These are phyloP conservation scores for Dinocampus coccinellae DNA, from an alignment of 2,888 invertebrate genomes.

Conservation along the genomic window DNA sequence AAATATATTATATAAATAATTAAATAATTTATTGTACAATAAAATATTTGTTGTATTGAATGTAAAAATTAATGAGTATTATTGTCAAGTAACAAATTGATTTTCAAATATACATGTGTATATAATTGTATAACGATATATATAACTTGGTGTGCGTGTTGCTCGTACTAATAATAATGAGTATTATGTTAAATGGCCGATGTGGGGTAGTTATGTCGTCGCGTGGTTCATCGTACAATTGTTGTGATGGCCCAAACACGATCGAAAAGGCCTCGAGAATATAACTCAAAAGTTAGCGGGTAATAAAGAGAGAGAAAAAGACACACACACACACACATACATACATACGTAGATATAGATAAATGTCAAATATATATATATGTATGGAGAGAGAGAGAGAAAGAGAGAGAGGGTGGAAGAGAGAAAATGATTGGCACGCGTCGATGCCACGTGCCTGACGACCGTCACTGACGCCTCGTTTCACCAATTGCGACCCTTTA, in stretches of 20 bases:
- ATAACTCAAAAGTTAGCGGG: not conserved
- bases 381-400: not conserved
- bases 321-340: too few relatives aligned
- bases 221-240: slow-evolving; percentile 26
- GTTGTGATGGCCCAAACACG: not conserved
- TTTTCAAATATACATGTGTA: slow-evolving; percentile 24
- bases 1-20: too few relatives aligned
- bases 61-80: slow-evolving; percentile 32
- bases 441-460: slow-evolving; percentile 41
- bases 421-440: slow-evolving; percentile 42
- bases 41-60: not conserved
- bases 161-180: slow-evolving; percentile 42
- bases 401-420: too few relatives aligned
- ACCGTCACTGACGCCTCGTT: slow-evolving; percentile 45
- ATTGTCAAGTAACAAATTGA: slow-evolving; percentile 19
- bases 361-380: not conserved
- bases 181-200: slow-evolving; percentile 44
- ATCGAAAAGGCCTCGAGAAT: slow-evolving; percentile 17
- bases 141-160: slow-evolving; percentile 29
- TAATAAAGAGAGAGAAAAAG: not conserved
- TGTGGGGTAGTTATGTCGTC: not conserved
- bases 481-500: slow-evolving; percentile 62
- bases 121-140: slow-evolving; percentile 25
- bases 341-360: slow-evolving; percentile 16
- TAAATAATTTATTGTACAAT: not conserved